phyloP scores from a whole-genome alignment of 2,113 vertebrate species.

The Gadus chalcogrammus region DNA sequence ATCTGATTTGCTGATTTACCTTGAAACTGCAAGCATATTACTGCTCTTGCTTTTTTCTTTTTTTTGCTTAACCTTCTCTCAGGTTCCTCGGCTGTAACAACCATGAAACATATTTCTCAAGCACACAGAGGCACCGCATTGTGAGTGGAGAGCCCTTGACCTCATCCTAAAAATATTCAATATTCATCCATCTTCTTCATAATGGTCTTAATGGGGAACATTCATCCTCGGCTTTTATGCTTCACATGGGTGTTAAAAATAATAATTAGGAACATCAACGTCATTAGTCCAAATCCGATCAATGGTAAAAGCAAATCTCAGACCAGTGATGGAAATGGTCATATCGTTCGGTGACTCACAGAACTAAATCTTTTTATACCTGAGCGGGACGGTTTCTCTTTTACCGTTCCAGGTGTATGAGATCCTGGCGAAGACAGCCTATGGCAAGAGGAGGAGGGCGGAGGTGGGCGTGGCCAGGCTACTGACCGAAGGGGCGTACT shows the following conservation, averaged over 20 bases:
- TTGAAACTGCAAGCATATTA: not conserved
- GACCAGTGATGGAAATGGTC: no score
- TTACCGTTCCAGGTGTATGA: slow-evolving; percentile 69
- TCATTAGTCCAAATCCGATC: not conserved
- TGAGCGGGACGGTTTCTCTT: not conserved
- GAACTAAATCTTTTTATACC: not conserved
- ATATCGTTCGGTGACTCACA: no score
- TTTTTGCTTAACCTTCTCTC: not conserved
- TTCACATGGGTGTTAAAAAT: no score
- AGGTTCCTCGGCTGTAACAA: slow-evolving; percentile 75
- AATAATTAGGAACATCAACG: not conserved
- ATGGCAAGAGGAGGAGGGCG: slow-evolving; percentile 71
- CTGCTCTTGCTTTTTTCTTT: not conserved
- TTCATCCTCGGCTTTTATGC: no score
- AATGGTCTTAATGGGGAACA: no score
- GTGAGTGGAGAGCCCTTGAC: slow-evolving; percentile 56
- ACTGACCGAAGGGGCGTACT: slow-evolving; percentile 69
- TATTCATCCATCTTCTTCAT: no score
- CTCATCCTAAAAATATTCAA: no score
- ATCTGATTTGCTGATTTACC: not conserved
- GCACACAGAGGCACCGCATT: slow-evolving; percentile 73
- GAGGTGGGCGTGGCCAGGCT: slow-evolving; percentile 75
- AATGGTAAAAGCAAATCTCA: not conserved
- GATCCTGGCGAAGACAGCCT: slow-evolving; percentile 70
- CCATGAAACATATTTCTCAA: slow-evolving; percentile 70